These are phyloP conservation scores for Enteromius treurensis DNA, from an alignment of 2,797 vertebrate species.

Conservation along the genomic window DNA sequence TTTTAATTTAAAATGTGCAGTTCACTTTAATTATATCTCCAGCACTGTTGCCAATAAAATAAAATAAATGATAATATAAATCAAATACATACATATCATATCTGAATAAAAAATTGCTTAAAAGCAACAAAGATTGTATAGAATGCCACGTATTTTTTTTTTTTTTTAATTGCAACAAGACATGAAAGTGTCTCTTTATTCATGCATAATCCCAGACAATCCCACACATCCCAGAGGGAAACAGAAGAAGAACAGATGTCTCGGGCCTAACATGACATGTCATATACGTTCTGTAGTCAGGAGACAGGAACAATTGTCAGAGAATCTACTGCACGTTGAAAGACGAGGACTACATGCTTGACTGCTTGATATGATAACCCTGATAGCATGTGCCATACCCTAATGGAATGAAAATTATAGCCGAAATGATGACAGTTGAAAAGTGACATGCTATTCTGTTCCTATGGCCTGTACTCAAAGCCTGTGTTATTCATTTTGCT, in stretches of 20 bases:
- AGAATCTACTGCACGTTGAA: slow-evolving; percentile 45
- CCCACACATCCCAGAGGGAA: background rate
- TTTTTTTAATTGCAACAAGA: background rate
- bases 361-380: slow-evolving; percentile 67
- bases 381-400: slow-evolving; percentile 60
- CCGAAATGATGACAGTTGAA: slow-evolving; percentile 59
- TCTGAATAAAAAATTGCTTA: background rate
- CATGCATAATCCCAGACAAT: background rate
- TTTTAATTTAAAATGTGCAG: background rate
- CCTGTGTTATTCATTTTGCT: slow-evolving; percentile 62
- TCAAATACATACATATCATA: background rate
- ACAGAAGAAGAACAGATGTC: background rate
- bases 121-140: too few relatives aligned
- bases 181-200: background rate
- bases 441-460: slow-evolving; percentile 65
- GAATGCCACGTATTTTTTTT: background rate
- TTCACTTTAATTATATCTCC: background rate
- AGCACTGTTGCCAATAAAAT: background rate
- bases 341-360: slow-evolving; percentile 59
- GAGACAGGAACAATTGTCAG: slow-evolving; percentile 13
- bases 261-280: background rate
- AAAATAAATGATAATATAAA: background rate
- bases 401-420: slow-evolving; percentile 74
- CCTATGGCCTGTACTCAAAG: slow-evolving; percentile 55
- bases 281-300: background rate